These are phyloP conservation scores for Polia nebulosa DNA, from an alignment of 2,888 invertebrate species.

Conservation along the genomic window DNA sequence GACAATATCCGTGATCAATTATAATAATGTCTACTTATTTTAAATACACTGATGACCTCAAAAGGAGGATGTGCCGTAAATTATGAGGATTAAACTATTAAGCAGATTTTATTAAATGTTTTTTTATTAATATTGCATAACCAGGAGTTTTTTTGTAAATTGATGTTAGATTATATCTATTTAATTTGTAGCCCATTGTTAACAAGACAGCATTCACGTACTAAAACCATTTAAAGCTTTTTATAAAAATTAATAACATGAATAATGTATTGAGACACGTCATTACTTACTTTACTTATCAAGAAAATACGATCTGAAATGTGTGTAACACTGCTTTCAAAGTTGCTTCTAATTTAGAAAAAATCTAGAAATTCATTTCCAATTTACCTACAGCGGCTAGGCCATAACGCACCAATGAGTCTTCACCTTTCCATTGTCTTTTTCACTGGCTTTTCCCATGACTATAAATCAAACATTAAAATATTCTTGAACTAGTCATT, in stretches of 20 bases:
- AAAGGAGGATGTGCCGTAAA: constrained; percentile 30
- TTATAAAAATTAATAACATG: constrained; percentile 26
- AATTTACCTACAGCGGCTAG: neutral
- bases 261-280: constrained; percentile 33
- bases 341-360: neutral
- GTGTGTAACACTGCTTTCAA: neutral
- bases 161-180: constrained; percentile 9
- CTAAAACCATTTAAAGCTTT: constrained; percentile 9
- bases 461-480: neutral
- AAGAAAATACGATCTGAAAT: constrained; percentile 33
- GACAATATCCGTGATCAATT: constrained; percentile 40
- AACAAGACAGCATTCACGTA: constrained; percentile 19
- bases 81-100: constrained; percentile 8
- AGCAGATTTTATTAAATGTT: constrained; percentile 15
- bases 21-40: constrained; percentile 44
- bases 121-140: constrained; percentile 2
- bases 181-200: constrained; percentile 25
- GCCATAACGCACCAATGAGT: neutral
- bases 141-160: neutral
- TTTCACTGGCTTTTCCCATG: neutral
- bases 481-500: neutral
- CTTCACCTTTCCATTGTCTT: neutral
- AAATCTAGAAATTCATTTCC: neutral
- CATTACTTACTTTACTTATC: constrained; percentile 26
- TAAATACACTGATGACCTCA: constrained; percentile 36